phyloP scores from a whole-genome alignment of 2,888 invertebrate species.

The Proisotoma minuta region DNA sequence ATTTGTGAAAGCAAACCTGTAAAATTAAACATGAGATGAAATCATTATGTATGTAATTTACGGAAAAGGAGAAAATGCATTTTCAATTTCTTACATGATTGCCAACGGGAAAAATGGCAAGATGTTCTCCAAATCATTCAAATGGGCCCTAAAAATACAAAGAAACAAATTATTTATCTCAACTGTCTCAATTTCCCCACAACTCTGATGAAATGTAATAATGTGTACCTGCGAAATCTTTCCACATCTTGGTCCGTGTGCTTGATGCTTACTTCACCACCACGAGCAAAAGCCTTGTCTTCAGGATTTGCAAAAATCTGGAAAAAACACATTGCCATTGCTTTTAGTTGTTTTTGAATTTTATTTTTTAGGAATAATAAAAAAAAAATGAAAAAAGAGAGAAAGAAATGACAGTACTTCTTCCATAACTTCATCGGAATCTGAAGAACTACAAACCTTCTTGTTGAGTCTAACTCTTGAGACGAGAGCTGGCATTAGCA shows the following conservation, averaged over 20 bases:
- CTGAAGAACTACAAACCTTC: slow-evolving; percentile 50
- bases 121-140: slow-evolving; percentile 70
- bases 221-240: slow-evolving; percentile 55
- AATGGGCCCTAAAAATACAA: slow-evolving; percentile 58
- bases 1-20: no score
- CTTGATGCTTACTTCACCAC: slow-evolving; percentile 50
- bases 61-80: no score
- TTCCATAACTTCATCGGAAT: slow-evolving; percentile 13
- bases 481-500: slow-evolving; percentile 53
- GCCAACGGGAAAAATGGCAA: slow-evolving; percentile 61
- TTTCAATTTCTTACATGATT: no score
- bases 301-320: slow-evolving; percentile 58
- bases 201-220: slow-evolving; percentile 24
- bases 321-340: slow-evolving; percentile 42
- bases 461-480: slow-evolving; percentile 52
- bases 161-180: neutral
- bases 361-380: neutral
- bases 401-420: neutral
- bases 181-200: neutral
- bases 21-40: neutral
- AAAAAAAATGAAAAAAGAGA: neutral
- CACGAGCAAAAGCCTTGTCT: slow-evolving; percentile 50
- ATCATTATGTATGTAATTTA: no score
- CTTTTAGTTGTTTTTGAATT: neutral
- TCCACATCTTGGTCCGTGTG: slow-evolving; percentile 56